These are phyloP conservation scores for Dasyurus viverrinus DNA, from an alignment of 2,113 vertebrate species.

Conservation along the genomic window DNA sequence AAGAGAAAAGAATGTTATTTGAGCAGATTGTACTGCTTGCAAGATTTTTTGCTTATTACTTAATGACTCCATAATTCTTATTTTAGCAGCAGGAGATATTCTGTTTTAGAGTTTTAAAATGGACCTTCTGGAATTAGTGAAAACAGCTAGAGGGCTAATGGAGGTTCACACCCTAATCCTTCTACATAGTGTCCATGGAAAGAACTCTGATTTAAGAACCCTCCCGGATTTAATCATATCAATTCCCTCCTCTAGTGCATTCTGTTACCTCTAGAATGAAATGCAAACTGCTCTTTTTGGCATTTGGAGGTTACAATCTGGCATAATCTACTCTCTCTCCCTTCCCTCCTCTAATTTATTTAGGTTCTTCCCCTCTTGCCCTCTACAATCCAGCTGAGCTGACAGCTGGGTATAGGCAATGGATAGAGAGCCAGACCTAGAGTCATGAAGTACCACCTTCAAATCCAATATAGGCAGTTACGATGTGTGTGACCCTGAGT, in stretches of 20 bases:
- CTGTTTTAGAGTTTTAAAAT: neutral
- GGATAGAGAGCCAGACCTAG: neutral
- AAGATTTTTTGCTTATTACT: slow-evolving; percentile 14
- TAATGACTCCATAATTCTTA: slow-evolving; percentile 37
- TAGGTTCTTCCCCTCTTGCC: neutral
- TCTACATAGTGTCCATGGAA: neutral
- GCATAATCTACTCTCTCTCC: neutral
- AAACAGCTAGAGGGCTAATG: neutral
- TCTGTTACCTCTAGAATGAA: neutral
- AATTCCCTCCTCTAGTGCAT: neutral
- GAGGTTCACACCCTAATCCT: neutral
- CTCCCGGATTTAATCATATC: neutral
- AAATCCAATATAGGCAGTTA: neutral
- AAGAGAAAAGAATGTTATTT: slow-evolving; percentile 14
- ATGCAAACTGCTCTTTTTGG: neutral
- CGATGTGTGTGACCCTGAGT: neutral
- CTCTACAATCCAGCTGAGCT: neutral
- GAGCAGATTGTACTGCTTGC: slow-evolving; percentile 20
- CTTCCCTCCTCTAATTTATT: neutral
- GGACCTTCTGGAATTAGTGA: neutral
- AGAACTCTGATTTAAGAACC: neutral
- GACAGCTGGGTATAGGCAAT: neutral
- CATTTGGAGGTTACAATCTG: neutral
- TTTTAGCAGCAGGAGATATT: neutral
- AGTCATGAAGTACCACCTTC: neutral